These are phyloP conservation scores for Neolamprologus cancellatus DNA, from an alignment of 2,113 vertebrate species.

Conservation along the genomic window DNA sequence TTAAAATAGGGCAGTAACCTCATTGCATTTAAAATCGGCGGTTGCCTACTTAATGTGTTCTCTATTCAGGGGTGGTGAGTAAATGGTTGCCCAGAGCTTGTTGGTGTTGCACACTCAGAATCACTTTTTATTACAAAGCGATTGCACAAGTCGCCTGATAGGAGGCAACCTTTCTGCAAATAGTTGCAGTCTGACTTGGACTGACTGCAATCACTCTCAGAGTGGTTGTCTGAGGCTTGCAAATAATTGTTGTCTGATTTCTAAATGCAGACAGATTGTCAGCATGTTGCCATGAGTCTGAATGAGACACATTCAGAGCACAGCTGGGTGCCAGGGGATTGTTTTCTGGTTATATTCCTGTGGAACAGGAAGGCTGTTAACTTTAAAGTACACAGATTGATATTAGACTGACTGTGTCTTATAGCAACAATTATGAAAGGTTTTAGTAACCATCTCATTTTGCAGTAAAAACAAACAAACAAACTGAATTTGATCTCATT, in stretches of 20 bases:
- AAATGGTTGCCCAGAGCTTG: not conserved
- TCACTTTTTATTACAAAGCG: not conserved
- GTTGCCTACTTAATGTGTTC: not conserved
- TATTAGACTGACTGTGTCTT: rapidly evolving
- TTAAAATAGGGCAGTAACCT: not conserved
- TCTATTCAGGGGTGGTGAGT: not conserved
- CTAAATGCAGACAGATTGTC: not conserved
- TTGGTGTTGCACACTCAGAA: too few species aligned
- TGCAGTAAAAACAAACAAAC: not conserved
- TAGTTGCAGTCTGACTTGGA: not conserved
- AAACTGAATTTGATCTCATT: not conserved
- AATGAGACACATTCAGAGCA: too few species aligned
- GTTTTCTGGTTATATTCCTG: not conserved
- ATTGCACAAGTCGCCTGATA: not conserved
- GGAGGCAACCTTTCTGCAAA: not conserved
- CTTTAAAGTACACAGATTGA: not conserved
- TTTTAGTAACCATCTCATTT: not conserved
- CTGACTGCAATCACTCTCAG: not conserved
- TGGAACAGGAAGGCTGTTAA: not conserved
- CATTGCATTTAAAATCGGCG: not conserved
- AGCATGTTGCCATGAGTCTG: not conserved
- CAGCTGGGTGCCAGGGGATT: rapidly evolving
- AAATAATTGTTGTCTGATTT: not conserved
- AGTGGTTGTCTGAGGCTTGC: not conserved
- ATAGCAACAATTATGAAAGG: not conserved